Evolutionary conservation across 2,888 invertebrate genomes (phyloP).

Genomic region (Meiosimyza platycephala): DNA sequence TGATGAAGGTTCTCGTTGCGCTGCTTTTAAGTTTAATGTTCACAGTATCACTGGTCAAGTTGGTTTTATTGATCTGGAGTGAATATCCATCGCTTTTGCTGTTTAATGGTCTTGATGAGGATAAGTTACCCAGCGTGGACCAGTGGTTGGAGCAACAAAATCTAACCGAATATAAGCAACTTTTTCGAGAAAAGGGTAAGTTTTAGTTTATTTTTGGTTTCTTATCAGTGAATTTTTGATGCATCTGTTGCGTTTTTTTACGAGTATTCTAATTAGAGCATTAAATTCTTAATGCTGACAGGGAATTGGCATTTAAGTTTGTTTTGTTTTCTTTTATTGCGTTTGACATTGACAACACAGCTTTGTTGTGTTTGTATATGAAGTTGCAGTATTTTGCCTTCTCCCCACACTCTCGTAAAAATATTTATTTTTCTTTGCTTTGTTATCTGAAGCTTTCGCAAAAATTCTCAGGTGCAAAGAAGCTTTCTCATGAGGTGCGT

Average conservation of each 20-base stretch:
- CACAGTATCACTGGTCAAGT: slow-evolving; percentile 67
- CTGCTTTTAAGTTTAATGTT: slow-evolving; percentile 69
- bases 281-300: no score
- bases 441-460: slow-evolving; percentile 8
- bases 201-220: slow-evolving; percentile 45
- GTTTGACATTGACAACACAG: slow-evolving; percentile 7
- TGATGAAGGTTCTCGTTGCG: slow-evolving; percentile 67
- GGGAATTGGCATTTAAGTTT: no score
- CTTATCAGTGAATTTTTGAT: not conserved
- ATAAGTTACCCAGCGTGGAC: slow-evolving; percentile 74
- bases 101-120: slow-evolving; percentile 42
- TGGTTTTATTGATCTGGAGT: slow-evolving; percentile 68
- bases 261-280: no score
- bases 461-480: slow-evolving; percentile 5
- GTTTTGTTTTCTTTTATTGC: slow-evolving; percentile 5
- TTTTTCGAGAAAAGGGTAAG: slow-evolving; percentile 81
- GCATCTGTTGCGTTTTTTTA: no score
- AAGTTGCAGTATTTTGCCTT: not conserved
- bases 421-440: not conserved
- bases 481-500: no score
- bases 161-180: slow-evolving; percentile 75
- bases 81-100: slow-evolving; percentile 54
- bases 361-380: slow-evolving; percentile 11
- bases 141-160: slow-evolving; percentile 82
- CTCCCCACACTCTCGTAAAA: not conserved